A percentile compares a stretch with the other conserved stretches of the same genome.
Evolutionary conservation across 1,140 invertebrate genomes (phyloP).

Genomic region (Eufriesea mexicana): DNA sequence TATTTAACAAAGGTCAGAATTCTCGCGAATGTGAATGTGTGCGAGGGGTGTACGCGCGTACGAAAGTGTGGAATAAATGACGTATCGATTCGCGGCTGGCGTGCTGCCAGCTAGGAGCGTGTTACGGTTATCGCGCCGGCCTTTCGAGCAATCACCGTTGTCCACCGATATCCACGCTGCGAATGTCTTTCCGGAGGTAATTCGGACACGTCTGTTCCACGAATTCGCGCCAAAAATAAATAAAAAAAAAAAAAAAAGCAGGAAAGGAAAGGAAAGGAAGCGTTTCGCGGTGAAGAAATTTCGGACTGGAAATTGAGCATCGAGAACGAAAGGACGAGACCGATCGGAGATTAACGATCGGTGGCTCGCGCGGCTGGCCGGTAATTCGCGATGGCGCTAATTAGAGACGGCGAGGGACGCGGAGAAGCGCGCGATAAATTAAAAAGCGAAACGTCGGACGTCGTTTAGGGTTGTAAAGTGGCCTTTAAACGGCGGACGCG

Average conservation of each 20-base stretch:
- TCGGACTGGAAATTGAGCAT: neutral
- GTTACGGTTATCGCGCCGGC: neutral
- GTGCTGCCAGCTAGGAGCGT: neutral
- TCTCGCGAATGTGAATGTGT: constrained; percentile 69
- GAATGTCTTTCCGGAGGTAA: neutral
- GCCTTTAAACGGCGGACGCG: neutral
- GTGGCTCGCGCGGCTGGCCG: neutral
- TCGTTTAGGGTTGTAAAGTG: constrained; percentile 2
- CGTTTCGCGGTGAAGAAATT: too few relatives aligned
- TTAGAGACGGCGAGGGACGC: neutral
- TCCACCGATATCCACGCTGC: neutral
- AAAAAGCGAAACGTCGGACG: neutral
- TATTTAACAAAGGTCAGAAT: constrained; percentile 80
- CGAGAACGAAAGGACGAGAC: too few relatives aligned
- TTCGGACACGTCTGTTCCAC: too few relatives aligned
- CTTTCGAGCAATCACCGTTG: neutral
- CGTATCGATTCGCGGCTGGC: constrained; percentile 31
- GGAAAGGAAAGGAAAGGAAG: too few relatives aligned
- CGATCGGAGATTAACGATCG: neutral
- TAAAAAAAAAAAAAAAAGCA: neutral
- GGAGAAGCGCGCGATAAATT: constrained; percentile 24
- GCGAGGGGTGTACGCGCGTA: neutral
- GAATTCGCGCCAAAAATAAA: neutral
- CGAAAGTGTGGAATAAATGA: constrained; percentile 28
- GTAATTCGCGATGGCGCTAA: neutral